Conservation (phyloP, 2,888 invertebrate genomes). For the Oxyscelio sp. region DNA sequence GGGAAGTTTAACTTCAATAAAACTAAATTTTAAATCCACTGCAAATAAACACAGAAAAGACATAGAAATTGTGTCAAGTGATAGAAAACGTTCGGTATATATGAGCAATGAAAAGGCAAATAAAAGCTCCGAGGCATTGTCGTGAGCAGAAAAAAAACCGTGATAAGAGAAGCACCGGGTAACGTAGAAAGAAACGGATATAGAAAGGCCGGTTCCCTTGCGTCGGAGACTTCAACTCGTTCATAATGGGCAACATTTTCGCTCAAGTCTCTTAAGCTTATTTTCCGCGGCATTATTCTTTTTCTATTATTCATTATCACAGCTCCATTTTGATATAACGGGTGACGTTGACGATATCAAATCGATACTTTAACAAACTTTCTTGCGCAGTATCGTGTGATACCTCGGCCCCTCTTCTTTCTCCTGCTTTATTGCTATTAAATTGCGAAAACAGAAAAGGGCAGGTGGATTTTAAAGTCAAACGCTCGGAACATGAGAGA, state of each 20-base stretch:
- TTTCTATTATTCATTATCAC: constrained; percentile 34
- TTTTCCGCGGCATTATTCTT: constrained; percentile 48
- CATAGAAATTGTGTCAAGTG: constrained; percentile 40
- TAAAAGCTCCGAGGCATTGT: constrained; percentile 29
- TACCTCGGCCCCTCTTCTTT: too few species aligned
- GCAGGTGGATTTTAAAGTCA: too few species aligned
- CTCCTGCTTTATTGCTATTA: too few species aligned
- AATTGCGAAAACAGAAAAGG: too few species aligned
- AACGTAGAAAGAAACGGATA: too few species aligned
- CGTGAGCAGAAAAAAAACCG: constrained; percentile 12
- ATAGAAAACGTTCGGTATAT: constrained; percentile 31
- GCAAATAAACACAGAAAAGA: constrained; percentile 23
- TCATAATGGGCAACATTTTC: constrained; percentile 56
- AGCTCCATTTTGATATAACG: constrained; percentile 26
- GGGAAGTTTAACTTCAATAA: constrained; percentile 19
- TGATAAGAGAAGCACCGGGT: constrained; percentile 1
- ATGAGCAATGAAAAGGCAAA: constrained; percentile 42
- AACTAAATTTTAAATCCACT: constrained; percentile 38
- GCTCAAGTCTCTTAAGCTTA: constrained; percentile 49
- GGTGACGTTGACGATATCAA: constrained; percentile 6
- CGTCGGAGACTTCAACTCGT: constrained; percentile 56
- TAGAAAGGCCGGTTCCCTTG: not conserved
- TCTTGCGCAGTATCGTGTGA: not conserved
- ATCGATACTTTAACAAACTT: not conserved
- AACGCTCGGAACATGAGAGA: not conserved